Conservation (phyloP, 2,113 vertebrate species). For the Gallinago media region DNA sequence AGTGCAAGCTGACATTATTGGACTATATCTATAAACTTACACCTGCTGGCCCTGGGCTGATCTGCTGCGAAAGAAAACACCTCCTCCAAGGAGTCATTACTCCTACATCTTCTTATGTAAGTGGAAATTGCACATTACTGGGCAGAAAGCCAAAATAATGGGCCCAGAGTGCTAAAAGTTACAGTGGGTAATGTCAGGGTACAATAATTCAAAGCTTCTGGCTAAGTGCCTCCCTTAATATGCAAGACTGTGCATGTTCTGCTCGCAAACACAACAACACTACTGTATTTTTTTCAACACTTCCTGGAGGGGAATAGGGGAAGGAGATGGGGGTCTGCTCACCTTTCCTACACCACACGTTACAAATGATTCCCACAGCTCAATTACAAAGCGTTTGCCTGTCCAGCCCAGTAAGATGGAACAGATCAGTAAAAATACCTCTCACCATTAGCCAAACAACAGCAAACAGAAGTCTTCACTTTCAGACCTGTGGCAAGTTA, state of each 20-base stretch:
- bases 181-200: constrained; percentile 70
- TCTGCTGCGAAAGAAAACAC: constrained; percentile 52
- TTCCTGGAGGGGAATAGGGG: not conserved
- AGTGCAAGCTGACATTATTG: not conserved
- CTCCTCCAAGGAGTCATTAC: constrained; percentile 60
- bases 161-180: constrained; percentile 67
- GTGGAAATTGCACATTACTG: constrained; percentile 69
- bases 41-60: constrained; percentile 64
- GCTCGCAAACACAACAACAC: constrained; percentile 54
- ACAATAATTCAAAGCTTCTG: constrained; percentile 66
- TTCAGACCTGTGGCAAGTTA: not conserved
- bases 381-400: not conserved
- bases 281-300: constrained; percentile 24
- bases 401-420: not conserved
- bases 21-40: constrained; percentile 36
- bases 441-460: not conserved
- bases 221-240: constrained; percentile 53
- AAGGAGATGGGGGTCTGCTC: constrained; percentile 23
- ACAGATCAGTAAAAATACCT: not conserved
- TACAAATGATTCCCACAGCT: not conserved
- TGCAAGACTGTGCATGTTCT: constrained; percentile 64
- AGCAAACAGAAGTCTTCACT: not conserved
- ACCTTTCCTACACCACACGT: not conserved
- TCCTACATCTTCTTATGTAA: constrained; percentile 67
- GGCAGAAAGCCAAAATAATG: constrained; percentile 68